These are phyloP conservation scores for Cheilosia vulpina DNA, from an alignment of 2,888 invertebrate species.

Conservation along the genomic window DNA sequence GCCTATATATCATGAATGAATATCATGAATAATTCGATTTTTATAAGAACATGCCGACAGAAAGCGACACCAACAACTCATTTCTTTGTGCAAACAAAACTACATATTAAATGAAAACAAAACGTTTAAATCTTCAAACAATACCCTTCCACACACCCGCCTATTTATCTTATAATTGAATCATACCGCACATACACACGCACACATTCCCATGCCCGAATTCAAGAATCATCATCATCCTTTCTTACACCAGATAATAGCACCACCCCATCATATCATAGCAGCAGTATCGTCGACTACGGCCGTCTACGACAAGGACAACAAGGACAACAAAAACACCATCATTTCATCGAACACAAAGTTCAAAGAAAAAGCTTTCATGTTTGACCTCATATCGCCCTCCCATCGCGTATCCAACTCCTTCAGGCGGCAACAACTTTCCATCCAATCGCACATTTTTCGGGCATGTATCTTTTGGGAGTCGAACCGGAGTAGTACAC, in stretches of 20 bases:
- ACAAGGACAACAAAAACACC: slow-evolving; percentile 51
- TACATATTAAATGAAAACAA: slow-evolving; percentile 56
- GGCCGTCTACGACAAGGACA: slow-evolving; percentile 12
- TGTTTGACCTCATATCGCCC: slow-evolving; percentile 65
- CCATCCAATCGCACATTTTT: slow-evolving; percentile 60
- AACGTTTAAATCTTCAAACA: slow-evolving; percentile 58
- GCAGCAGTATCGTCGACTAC: slow-evolving; percentile 12
- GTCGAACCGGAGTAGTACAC: slow-evolving; percentile 39
- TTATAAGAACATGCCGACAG: slow-evolving; percentile 2
- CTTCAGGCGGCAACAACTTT: slow-evolving; percentile 65
- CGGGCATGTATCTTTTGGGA: slow-evolving; percentile 73
- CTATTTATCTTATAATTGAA: slow-evolving; percentile 65
- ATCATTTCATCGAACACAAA: slow-evolving; percentile 62
- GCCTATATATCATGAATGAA: too few species aligned
- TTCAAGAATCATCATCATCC: slow-evolving; percentile 53
- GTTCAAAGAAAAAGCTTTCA: slow-evolving; percentile 70
- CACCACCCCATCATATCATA: slow-evolving; percentile 30
- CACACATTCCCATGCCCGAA: slow-evolving; percentile 23
- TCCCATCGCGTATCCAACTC: slow-evolving; percentile 14
- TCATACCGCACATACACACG: slow-evolving; percentile 36
- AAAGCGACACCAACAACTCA: background rate
- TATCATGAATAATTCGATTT: slow-evolving; percentile 36
- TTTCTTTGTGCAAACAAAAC: slow-evolving; percentile 41
- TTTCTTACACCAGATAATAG: slow-evolving; percentile 63
- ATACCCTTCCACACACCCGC: slow-evolving; percentile 30